Evolutionary conservation across 2,888 invertebrate species (phyloP).

Genomic region (Drosophila ustulata): DNA sequence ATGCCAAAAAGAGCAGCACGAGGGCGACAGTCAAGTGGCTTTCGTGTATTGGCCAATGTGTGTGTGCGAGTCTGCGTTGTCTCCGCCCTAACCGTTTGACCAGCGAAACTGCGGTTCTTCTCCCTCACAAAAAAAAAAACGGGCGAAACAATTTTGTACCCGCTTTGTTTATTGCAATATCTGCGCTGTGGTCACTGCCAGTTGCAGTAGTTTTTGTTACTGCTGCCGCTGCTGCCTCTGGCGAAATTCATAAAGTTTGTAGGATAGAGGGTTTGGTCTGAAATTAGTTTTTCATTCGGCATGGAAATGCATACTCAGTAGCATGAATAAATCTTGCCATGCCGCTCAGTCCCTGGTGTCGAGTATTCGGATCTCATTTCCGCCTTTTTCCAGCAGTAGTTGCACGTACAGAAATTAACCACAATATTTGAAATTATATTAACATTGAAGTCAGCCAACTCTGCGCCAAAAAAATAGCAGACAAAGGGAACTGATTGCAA

Average conservation of each 20-base stretch:
- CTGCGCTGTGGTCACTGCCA: slow-evolving; percentile 50
- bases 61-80: slow-evolving; percentile 33
- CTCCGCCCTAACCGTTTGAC: slow-evolving; percentile 23
- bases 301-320: slow-evolving; percentile 43
- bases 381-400: slow-evolving; percentile 25
- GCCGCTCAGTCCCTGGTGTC: slow-evolving; percentile 28
- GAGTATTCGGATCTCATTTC: slow-evolving; percentile 62
- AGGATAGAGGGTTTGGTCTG: slow-evolving; percentile 30
- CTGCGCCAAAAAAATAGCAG: slow-evolving; percentile 30
- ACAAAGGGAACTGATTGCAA: background rate
- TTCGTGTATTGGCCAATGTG: slow-evolving; percentile 52
- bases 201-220: slow-evolving; percentile 31
- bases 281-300: slow-evolving; percentile 59
- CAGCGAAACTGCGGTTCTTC: slow-evolving; percentile 30
- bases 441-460: slow-evolving; percentile 61
- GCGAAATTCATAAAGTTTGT: slow-evolving; percentile 69
- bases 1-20: background rate
- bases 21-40: slow-evolving; percentile 40
- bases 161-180: slow-evolving; percentile 70
- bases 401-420: slow-evolving; percentile 67
- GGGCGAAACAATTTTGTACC: slow-evolving; percentile 56
- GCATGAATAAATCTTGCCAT: slow-evolving; percentile 36
- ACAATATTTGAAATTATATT: slow-evolving; percentile 78
- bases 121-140: slow-evolving; percentile 24
- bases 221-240: slow-evolving; percentile 37